These are phyloP conservation scores for Pongo pygmaeus DNA, from an alignment of 2,113 vertebrate species.

Conservation along the genomic window DNA sequence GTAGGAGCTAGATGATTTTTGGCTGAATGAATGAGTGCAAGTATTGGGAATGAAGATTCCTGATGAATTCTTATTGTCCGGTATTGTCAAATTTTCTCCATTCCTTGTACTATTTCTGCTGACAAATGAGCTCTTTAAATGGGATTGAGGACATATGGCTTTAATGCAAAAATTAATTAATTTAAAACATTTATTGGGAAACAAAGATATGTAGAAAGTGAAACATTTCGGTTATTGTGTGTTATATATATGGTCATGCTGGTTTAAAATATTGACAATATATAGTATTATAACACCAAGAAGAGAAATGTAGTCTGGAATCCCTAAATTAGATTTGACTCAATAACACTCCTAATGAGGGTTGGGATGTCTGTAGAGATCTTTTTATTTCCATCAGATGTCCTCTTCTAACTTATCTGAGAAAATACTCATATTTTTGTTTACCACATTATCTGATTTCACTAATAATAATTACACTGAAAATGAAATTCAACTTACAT, in stretches of 20 bases:
- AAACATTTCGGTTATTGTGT: not conserved
- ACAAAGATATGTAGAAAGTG: constrained; percentile 19
- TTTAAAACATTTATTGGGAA: not conserved
- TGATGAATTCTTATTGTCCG: not conserved
- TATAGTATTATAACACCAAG: not conserved
- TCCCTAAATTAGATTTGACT: not conserved
- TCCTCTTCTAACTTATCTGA: not conserved
- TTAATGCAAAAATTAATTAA: not conserved
- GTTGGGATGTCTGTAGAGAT: not conserved
- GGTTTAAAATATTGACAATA: not conserved
- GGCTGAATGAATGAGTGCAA: not conserved
- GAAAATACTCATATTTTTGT: constrained; percentile 1
- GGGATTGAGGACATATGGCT: not conserved
- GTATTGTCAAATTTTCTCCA: not conserved
- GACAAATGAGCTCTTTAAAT: not conserved
- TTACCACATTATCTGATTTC: constrained; percentile 36
- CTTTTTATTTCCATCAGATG: not conserved
- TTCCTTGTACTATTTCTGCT: not conserved
- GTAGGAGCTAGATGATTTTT: not conserved
- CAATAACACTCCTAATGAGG: not conserved
- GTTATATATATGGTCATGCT: not conserved
- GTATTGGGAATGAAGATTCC: not conserved
- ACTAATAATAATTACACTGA: not conserved
- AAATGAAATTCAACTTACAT: constrained; percentile 17
- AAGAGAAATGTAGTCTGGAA: not conserved